A percentile compares a stretch with the other conserved stretches of the same genome.
Evolutionary conservation across 2,797 vertebrate genomes (phyloP).

Genomic region (Malurus leucopterus): DNA sequence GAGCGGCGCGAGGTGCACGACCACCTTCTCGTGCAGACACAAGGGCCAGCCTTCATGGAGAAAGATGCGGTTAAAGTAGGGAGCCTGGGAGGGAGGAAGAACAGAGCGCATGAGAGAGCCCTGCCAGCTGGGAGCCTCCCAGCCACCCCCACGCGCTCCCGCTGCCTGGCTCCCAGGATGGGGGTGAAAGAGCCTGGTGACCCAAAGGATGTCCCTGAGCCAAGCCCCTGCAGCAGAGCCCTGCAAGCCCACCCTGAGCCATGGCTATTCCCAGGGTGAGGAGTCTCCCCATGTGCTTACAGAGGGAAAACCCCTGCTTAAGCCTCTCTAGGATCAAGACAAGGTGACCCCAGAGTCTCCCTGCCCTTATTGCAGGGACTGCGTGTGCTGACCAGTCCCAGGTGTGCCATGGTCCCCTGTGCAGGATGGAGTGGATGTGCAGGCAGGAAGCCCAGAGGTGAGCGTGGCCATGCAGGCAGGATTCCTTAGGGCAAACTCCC

Average conservation of each 20-base stretch:
- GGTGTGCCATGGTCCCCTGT: background rate
- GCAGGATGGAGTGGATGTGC: fast-evolving
- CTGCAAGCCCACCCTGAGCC: background rate
- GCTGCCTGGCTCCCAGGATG: fast-evolving
- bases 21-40: constrained; percentile 80
- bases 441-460: background rate
- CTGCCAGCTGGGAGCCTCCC: background rate
- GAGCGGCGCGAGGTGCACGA: constrained; percentile 82
- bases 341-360: background rate
- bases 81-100: constrained; percentile 70
- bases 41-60: constrained; percentile 88
- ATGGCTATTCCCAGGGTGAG: fast-evolving
- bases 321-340: background rate
- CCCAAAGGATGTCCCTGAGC: fast-evolving
- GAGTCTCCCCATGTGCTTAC: fast-evolving
- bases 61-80: constrained; percentile 79
- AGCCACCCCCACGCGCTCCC: fast-evolving
- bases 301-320: background rate
- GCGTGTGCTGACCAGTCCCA: fast-evolving
- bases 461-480: fast-evolving
- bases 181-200: background rate
- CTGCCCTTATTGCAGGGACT: fast-evolving
- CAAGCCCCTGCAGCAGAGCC: background rate
- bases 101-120: background rate
- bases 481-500: fast-evolving